Percentiles rank a stretch among this genome's conserved stretches.
These are phyloP conservation scores for Oreochromis aureus DNA, from an alignment of 2,113 vertebrate genomes.

Conservation along the genomic window DNA sequence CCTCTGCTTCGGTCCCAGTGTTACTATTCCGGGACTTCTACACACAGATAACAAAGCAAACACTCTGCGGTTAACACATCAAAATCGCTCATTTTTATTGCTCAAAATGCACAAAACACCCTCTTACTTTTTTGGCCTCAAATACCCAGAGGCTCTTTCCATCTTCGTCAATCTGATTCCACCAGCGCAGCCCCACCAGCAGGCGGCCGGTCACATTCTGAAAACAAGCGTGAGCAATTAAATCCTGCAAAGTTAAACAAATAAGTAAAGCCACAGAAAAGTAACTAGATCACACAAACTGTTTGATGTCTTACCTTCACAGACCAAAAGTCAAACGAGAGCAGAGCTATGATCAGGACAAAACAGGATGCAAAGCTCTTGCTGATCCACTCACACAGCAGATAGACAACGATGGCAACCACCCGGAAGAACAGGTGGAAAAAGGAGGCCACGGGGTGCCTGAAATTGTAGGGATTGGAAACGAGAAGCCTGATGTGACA, in stretches of 20 bases:
- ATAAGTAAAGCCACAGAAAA: not conserved
- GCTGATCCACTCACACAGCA: slow-evolving; percentile 84
- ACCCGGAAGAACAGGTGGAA: slow-evolving; percentile 91
- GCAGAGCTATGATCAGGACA: slow-evolving; percentile 83
- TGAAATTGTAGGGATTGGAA: slow-evolving; percentile 30
- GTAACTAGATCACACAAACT: not conserved
- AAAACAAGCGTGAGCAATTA: not conserved
- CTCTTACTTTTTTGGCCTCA: slow-evolving; percentile 80
- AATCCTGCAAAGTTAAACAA: not conserved
- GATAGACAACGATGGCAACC: slow-evolving; percentile 79
- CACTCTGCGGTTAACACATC: not conserved
- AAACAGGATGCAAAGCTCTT: slow-evolving; percentile 85
- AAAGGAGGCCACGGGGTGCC: slow-evolving; percentile 86
- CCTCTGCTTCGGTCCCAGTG: slow-evolving; percentile 78
- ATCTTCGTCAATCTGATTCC: slow-evolving; percentile 89
- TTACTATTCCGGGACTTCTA: not conserved
- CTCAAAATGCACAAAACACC: not conserved
- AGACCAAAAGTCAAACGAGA: slow-evolving; percentile 93
- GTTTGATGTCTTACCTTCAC: slow-evolving; percentile 80
- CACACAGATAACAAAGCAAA: not conserved
- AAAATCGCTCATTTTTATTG: not conserved
- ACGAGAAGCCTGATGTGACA: not conserved
- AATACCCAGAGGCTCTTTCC: slow-evolving; percentile 86
- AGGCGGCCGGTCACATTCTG: slow-evolving; percentile 84
- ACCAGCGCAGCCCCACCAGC: slow-evolving; percentile 84